Base-by-base conservation (phyloP, 1,140 invertebrate genomes). In the Bradynema listronoti region DNA sequence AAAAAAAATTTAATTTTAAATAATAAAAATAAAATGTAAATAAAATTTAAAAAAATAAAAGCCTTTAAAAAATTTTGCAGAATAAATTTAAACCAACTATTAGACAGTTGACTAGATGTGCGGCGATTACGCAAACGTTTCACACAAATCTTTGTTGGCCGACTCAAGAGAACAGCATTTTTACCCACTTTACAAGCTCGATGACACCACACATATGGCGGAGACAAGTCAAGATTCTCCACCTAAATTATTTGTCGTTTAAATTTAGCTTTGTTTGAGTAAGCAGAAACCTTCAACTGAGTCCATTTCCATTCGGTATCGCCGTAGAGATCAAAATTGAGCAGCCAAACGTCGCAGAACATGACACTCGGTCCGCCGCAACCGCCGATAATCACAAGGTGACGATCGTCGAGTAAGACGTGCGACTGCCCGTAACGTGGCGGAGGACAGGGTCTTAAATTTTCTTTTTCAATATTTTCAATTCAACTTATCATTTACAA, bases 121-220 rank as follows among this genome's bases (percentile, higher is more conserved):
- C 62, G 63, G 14, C 47, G 52, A 6, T 33, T 46, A 33, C 11
- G 29, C 11, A 24, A n/a, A 16, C 36, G 24, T 56, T 65, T 39
- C 14, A 62, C 36, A 52, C 32, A 27, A 43, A 34, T 29, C 42
- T 65, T 63, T n/a, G 50, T 66, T 24, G 66, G 64, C 7, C 65
- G 54, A 41, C 57, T 69, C 30, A 63, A 29, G 52, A 65, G 30
- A 4, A 65, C 63, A 16, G 64, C 63, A 19, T 65, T 65, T 5
- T 43, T 65, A 43, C 63, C 56, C 56, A 89, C 87, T 78, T 86
- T 88, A 79, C 89, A 91, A 56, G 88, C 88, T 59, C 89, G 88
- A 83, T 91, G 89, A 80, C 88, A 91, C 87, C 89, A 91, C 71
- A 92, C 86, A 75, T 90, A 87, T 3, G 86, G 84, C 16, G 89